Percentiles rank a stretch among this genome's conserved stretches.
Evolutionary conservation across 1,140 invertebrate species (phyloP).

Genomic region (Hyposmocoma kahamanoa): DNA sequence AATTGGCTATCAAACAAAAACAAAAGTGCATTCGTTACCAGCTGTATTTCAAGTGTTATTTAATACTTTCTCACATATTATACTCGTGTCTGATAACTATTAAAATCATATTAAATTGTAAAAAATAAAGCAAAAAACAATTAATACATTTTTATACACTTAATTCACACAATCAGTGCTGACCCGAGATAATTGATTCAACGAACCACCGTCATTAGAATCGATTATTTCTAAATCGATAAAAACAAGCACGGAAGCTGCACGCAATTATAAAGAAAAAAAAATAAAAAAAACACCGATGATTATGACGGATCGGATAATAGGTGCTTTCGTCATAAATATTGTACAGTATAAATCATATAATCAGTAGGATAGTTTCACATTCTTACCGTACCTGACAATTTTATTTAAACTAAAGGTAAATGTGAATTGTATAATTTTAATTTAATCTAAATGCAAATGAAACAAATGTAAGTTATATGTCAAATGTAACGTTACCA

Average conservation of each 20-base stretch:
- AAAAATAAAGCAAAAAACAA: background rate
- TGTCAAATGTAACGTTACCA: too few relatives aligned
- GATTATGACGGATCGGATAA: slow-evolving; percentile 36
- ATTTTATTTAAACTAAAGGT: too few relatives aligned
- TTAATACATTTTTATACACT: background rate
- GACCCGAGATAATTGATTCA: slow-evolving; percentile 33
- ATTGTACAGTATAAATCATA: slow-evolving; percentile 38
- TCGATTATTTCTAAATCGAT: slow-evolving; percentile 44
- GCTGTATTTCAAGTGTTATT: too few relatives aligned
- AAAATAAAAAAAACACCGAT: slow-evolving; percentile 25
- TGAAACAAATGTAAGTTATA: too few relatives aligned
- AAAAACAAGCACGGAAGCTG: slow-evolving; percentile 55
- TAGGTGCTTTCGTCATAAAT: slow-evolving; percentile 41
- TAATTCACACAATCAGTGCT: slow-evolving; percentile 1
- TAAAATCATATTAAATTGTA: background rate
- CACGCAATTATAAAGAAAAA: slow-evolving; percentile 32
- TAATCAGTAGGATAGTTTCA: too few relatives aligned
- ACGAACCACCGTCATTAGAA: slow-evolving; percentile 34
- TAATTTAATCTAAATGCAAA: too few relatives aligned
- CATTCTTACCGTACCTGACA: too few relatives aligned
- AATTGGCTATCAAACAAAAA: too few relatives aligned
- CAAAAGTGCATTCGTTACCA: too few relatives aligned
- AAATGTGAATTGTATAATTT: too few relatives aligned
- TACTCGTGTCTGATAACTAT: too few relatives aligned
- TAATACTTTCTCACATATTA: too few relatives aligned